phyloP scores from a whole-genome alignment of 2,113 vertebrate species.

The Riparia riparia region DNA sequence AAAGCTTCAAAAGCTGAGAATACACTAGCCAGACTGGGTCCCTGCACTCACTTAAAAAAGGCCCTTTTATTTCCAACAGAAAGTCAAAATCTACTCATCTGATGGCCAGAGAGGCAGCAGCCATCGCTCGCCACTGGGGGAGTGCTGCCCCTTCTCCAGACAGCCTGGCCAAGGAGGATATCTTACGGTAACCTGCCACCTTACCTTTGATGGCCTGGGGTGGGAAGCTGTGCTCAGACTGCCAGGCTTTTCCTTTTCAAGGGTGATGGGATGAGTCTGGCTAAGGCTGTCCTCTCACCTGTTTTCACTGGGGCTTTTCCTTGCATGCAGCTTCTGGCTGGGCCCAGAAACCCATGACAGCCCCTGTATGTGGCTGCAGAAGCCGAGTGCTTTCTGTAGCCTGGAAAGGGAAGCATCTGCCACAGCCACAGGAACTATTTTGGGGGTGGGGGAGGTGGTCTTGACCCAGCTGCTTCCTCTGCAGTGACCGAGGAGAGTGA shows the following conservation, averaged over 20 bases:
- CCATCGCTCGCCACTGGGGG: constrained; percentile 67
- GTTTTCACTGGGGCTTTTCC: neutral
- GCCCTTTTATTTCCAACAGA: constrained; percentile 23
- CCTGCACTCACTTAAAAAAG: neutral
- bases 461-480: neutral
- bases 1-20: neutral
- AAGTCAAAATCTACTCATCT: constrained; percentile 53
- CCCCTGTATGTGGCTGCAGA: neutral
- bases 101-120: constrained; percentile 70
- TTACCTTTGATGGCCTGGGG: neutral
- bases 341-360: neutral
- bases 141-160: constrained; percentile 40
- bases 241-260: neutral
- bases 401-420: neutral
- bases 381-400: neutral
- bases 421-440: neutral
- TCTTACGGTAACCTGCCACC: constrained; percentile 45
- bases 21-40: neutral
- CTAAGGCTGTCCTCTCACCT: neutral
- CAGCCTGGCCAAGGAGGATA: constrained; percentile 47
- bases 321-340: neutral
- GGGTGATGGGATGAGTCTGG: neutral
- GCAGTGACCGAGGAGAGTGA: neutral
- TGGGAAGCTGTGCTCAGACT: neutral
- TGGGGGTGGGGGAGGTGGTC: neutral